Base-by-base conservation (phyloP, 2,797 vertebrate species). In the Micromesistius poutassou region DNA sequence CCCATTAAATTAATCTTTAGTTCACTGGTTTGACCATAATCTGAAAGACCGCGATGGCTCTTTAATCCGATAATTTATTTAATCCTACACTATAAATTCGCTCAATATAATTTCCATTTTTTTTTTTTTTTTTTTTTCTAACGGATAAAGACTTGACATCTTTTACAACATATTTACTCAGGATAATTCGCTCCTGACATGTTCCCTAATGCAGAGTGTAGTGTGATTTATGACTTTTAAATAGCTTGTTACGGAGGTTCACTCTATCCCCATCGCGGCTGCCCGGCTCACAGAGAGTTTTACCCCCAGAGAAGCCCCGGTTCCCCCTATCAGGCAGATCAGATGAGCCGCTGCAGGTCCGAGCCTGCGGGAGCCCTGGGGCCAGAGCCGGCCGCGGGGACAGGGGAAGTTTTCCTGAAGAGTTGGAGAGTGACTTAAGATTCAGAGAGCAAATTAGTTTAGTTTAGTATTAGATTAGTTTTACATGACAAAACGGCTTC, bases 401-500 rank as follows among this genome's bases (percentile, higher is more conserved):
- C 81, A 82, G 83, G 78, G 86, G 87, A 90, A 90, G 87, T 90
- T 90, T 68, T 75, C 68, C 74, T 14, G 1, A 19, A 84, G 80
- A 55, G 42, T 46, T 46, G 46, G 19, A 35, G 46, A 86, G 83
- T 91, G 88, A 76, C 76, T 85, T 91, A 84, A 86, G 87, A 91
- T 91, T 93, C 50, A 76, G 87, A 83, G 86, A 86, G 84, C 87
- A 89, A 80, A 79, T 76, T 77, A 81, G 91, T 92, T 94, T 94
- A 35, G 33, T 35, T 35, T 35, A 6, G 5, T 35, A 35, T 35
- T 35, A 35, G 33, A 35, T 35, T 77, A 81, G 91, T 92, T 94
- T 94, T 93, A 93, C 87, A 91, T 91, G 89, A 94, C 94, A 93
- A 94, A 94, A 93, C 90, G 81, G 74, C 80, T 85, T 88, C 87